Percentiles rank a stretch among this genome's conserved stretches.
phyloP scores from a whole-genome alignment of 2,113 vertebrate genomes.

The Megalops atlanticus region DNA sequence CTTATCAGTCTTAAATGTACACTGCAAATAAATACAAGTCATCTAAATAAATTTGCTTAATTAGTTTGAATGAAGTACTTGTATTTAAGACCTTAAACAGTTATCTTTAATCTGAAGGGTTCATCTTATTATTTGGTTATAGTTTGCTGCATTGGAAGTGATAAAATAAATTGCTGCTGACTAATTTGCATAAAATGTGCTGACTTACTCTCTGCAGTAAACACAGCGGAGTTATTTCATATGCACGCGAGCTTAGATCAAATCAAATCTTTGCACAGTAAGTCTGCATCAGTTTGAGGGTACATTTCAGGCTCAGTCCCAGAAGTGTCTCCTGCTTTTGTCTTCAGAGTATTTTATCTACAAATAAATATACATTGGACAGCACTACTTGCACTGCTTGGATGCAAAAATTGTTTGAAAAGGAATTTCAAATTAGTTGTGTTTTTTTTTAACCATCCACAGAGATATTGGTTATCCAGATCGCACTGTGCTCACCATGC shows the following conservation, averaged over 20 bases:
- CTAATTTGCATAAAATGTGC: neutral
- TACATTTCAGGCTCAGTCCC: neutral
- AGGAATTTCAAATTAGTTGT: neutral
- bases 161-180: constrained; percentile 2
- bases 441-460: neutral
- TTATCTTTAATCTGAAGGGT: neutral
- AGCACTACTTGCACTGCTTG: neutral
- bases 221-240: neutral
- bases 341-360: neutral
- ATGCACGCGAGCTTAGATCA: neutral
- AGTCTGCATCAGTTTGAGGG: neutral
- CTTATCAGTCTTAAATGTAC: neutral
- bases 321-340: neutral
- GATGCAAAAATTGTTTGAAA: neutral
- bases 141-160: neutral
- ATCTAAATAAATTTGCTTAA: neutral
- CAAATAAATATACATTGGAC: neutral
- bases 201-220: neutral
- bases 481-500: neutral
- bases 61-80: neutral
- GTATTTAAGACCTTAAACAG: neutral
- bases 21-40: neutral
- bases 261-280: constrained; percentile 4
- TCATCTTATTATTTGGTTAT: neutral
- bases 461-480: neutral